Evolutionary conservation across 2,888 invertebrate genomes (phyloP), one percentile per base, ranked within the genome.

Genomic region (Azorinus chamasolen): DNA sequence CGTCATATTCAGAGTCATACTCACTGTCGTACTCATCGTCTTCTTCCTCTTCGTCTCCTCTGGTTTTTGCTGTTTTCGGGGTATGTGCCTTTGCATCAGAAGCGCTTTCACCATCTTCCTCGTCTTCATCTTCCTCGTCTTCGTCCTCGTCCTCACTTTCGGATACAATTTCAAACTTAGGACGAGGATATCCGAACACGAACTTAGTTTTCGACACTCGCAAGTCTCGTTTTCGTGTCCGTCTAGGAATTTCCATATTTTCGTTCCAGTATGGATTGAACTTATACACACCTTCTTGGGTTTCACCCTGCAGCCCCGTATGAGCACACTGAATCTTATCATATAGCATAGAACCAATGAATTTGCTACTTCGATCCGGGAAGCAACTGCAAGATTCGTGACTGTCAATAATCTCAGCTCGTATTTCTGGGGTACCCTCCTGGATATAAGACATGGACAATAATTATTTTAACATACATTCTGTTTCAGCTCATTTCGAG

Each of bases 191-290:
- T 14, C 79, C 79, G 39, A 74, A 66, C 10, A 79, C 63, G 27
- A 68, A 79, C 32, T 74, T 79, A 2, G 71, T 66, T 62, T 63
- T 71, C 14, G 79, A 45, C 43, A 74, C 48, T 32, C 55, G 41
- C 71, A 79, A 68, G 53, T 79, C 79, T 39, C 79, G 57, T 53
- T 79, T 79, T 20, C 79, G 71, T 45, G 71, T 10, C 20, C 41
- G 45, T 24, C 68, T 25, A 0, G 79, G 79, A 39, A 71, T 69
- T 43, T 79, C 79, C 79, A 79, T 79, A 43, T 71, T 75, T 25
- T 79, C 79, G 61, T 79, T 79, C 79, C 79, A 79, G 55, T 63
- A 79, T 24, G 71, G 79, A 20, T 74, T 74, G 48, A 79, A 79
- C 39, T 79, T 79, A 45, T 59, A 79, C n/a, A 79, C 79, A 8